Conservation (phyloP, 2,113 vertebrate genomes). For the Dipodomys ordii region DNA sequence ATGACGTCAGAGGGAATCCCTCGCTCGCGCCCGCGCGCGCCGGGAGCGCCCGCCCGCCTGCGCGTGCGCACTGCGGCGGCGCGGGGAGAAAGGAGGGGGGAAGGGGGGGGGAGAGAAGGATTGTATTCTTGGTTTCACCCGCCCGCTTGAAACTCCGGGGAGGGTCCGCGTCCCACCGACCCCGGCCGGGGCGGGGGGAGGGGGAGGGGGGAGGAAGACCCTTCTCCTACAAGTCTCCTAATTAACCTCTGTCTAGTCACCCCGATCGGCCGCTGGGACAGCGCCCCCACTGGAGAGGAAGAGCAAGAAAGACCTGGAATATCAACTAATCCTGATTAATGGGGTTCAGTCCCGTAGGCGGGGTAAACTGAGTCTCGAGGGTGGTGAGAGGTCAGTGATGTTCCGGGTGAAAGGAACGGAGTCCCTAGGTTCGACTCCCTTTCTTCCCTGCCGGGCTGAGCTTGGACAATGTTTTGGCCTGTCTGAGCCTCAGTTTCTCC, state of each 20-base stretch:
- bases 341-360: not conserved
- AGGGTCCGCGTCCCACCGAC: not conserved
- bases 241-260: too few species aligned
- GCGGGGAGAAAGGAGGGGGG: conserved; percentile 87
- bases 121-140: too few species aligned
- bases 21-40: conserved; percentile 91
- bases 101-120: not conserved
- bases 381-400: not conserved
- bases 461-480: conserved; percentile 41
- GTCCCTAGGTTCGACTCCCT: not conserved
- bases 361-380: conserved; percentile 67
- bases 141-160: not conserved
- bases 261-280: not conserved
- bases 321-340: not conserved
- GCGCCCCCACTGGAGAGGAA: conserved; percentile 21
- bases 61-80: conserved; percentile 78
- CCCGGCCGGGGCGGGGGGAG: not conserved
- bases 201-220: not conserved
- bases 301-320: not conserved
- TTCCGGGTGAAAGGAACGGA: conserved; percentile 26
- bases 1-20: conserved; percentile 99
- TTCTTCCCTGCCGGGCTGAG: not conserved
- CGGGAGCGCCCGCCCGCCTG: conserved; percentile 63
- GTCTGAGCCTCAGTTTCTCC: conserved; percentile 20
- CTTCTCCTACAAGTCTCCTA: not conserved